phyloP scores from a whole-genome alignment of 2,797 vertebrate genomes.

The Siniperca undulata region DNA sequence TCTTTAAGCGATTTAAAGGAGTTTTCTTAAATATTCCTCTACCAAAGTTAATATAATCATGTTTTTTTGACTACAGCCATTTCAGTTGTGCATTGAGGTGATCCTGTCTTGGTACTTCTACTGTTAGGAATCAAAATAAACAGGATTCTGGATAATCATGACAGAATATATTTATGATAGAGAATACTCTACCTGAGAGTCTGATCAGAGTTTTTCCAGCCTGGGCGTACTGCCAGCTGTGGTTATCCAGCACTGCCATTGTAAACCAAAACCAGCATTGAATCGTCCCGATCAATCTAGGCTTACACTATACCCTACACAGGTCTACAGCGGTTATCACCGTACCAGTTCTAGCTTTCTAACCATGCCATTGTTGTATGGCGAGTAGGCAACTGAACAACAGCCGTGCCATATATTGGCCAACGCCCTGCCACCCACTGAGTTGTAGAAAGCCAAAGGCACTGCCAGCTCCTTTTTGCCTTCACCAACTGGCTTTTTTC shows the following conservation, averaged over 20 bases:
- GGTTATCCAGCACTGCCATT: constrained; percentile 84
- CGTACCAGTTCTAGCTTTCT: constrained; percentile 27
- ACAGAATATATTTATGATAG: neutral
- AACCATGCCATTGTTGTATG: constrained; percentile 42
- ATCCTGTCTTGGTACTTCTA: neutral
- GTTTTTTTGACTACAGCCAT: neutral
- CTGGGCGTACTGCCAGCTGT: constrained; percentile 87
- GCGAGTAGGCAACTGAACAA: constrained; percentile 49
- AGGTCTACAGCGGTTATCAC: neutral
- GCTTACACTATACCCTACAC: constrained; percentile 16
- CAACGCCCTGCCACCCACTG: constrained; percentile 75
- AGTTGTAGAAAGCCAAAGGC: constrained; percentile 67
- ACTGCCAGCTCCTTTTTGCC: constrained; percentile 73
- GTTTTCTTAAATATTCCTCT: neutral
- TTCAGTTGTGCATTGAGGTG: neutral
- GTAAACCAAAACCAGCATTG: constrained; percentile 49
- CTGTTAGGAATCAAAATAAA: neutral
- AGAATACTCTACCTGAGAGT: constrained; percentile 81
- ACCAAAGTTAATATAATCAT: neutral
- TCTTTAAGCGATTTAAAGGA: neutral
- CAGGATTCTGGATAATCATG: constrained; percentile 5
- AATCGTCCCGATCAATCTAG: constrained; percentile 16
- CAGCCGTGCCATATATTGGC: constrained; percentile 58
- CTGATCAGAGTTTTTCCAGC: constrained; percentile 83
- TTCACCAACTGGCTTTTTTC: constrained; percentile 75